phyloP scores from a whole-genome alignment of 1,140 invertebrate species.

The Penaeus japonicus region DNA sequence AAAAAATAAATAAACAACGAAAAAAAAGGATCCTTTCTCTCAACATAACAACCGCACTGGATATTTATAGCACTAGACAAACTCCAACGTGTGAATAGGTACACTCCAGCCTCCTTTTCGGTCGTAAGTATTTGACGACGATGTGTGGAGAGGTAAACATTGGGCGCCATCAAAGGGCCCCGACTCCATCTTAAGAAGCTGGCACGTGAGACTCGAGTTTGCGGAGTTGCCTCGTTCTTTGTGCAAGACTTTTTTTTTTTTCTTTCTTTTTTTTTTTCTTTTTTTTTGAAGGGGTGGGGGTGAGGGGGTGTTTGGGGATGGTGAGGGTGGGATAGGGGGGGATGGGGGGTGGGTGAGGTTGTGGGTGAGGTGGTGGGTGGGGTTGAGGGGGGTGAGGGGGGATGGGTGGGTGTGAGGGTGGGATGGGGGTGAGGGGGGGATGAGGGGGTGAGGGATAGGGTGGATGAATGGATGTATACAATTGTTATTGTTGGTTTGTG shows the following conservation, averaged over 20 bases:
- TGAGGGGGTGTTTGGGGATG: no score
- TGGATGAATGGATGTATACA: background rate
- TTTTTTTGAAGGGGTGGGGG: no score
- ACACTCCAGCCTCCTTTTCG: conserved; percentile 36
- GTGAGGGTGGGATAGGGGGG: no score
- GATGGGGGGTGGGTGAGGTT: no score
- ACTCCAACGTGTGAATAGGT: conserved; percentile 42
- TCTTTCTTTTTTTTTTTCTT: background rate
- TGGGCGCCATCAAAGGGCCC: conserved; percentile 20
- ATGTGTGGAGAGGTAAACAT: conserved; percentile 32
- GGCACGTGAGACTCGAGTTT: background rate
- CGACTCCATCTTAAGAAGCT: conserved; percentile 9
- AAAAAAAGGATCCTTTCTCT: background rate
- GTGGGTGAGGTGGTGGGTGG: background rate
- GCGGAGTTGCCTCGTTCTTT: background rate
- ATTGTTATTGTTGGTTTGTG: background rate
- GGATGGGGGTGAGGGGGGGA: background rate
- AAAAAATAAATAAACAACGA: background rate
- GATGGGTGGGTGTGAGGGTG: no score
- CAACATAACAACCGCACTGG: background rate
- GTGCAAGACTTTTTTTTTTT: background rate
- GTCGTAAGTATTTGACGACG: conserved; percentile 37
- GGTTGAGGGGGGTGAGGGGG: background rate
- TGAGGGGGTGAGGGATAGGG: background rate
- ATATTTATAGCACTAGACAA: background rate